Evolutionary conservation across 2,113 vertebrate species (phyloP).

Genomic region (Callaeas wilsoni): DNA sequence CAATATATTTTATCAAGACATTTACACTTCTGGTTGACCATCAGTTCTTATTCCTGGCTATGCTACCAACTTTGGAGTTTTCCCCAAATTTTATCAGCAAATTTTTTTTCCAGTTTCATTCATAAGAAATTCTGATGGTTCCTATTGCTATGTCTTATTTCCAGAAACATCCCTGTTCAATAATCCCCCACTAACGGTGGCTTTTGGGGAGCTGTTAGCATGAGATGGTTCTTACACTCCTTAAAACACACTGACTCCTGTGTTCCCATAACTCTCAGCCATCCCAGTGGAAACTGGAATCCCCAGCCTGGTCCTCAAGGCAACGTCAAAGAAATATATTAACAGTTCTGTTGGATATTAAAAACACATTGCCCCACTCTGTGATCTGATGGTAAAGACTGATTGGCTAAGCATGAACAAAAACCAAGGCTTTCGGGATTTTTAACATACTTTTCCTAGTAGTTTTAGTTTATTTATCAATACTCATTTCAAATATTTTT

Average conservation of each 20-base stretch:
- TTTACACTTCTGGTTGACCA: background rate
- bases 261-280: background rate
- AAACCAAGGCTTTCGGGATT: background rate
- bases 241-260: background rate
- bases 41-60: background rate
- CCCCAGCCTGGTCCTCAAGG: background rate
- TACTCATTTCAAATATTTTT: background rate
- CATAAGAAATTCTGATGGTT: background rate
- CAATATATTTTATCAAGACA: background rate
- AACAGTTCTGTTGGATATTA: background rate
- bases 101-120: background rate
- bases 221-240: background rate
- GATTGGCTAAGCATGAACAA: background rate
- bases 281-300: background rate
- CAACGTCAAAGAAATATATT: background rate
- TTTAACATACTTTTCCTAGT: background rate
- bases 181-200: background rate
- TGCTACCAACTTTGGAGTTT: background rate
- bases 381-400: background rate
- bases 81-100: background rate
- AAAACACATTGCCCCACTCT: background rate
- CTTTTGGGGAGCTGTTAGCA: background rate
- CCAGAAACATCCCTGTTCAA: background rate
- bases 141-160: background rate
- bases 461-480: background rate